phyloP scores from a whole-genome alignment of 2,797 vertebrate species.

The Clarias fuscus region DNA sequence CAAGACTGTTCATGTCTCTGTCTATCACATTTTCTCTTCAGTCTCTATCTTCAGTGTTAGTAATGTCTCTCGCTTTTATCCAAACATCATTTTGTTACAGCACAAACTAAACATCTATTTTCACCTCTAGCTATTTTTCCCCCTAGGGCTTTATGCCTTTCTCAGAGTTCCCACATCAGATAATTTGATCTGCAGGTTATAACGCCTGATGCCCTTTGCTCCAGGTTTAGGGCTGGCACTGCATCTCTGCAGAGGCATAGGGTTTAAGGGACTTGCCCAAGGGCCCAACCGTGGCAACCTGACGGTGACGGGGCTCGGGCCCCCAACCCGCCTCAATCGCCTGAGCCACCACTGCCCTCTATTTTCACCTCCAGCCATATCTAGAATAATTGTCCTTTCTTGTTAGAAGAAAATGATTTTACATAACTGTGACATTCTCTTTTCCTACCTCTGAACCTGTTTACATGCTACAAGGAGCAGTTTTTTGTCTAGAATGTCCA shows the following conservation, averaged over 20 bases:
- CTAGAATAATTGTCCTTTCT: not conserved
- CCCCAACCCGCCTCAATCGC: no score
- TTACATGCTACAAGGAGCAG: slow-evolving; percentile 25
- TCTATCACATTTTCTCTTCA: not conserved
- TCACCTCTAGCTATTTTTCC: not conserved
- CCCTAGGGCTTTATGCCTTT: no score
- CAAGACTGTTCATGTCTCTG: not conserved
- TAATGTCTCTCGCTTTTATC: not conserved
- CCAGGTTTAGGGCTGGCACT: no score
- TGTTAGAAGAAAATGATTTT: slow-evolving; percentile 4
- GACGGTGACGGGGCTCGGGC: no score
- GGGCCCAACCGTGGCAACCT: no score
- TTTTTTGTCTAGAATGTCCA: slow-evolving; percentile 20
- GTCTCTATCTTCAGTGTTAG: slow-evolving; percentile 9
- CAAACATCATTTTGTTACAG: not conserved
- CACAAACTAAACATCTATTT: not conserved
- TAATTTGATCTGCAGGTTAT: no score
- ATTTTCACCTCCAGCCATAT: not conserved
- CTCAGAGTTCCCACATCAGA: no score
- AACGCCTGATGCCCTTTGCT: no score
- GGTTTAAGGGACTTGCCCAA: no score
- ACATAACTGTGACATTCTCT: slow-evolving; percentile 18
- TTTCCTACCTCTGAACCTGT: slow-evolving; percentile 4
- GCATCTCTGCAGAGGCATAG: no score
- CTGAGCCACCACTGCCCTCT: no score